Percentiles rank a stretch among this genome's conserved stretches.
Conservation (phyloP, 2,888 invertebrate genomes). For the Alcis repandata region DNA sequence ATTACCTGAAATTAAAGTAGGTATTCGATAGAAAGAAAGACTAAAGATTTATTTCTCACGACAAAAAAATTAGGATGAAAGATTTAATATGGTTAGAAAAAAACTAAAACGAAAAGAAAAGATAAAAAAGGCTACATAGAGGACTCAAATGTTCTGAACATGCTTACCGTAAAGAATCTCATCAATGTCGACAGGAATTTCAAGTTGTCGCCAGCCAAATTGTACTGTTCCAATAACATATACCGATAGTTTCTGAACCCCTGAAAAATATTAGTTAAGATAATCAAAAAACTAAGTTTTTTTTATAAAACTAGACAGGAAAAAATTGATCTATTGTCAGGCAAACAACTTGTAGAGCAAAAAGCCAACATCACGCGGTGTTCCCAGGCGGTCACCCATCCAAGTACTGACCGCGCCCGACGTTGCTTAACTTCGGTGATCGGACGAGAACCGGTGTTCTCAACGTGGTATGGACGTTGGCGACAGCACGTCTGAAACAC, state of each 20-base stretch:
- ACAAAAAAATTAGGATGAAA: no score
- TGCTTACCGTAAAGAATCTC: conserved; percentile 88
- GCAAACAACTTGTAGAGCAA: conserved; percentile 29
- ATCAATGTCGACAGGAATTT: conserved; percentile 92
- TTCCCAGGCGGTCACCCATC: conserved; percentile 74
- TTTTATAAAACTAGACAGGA: background rate
- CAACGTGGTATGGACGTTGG: conserved; percentile 49
- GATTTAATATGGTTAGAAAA: background rate
- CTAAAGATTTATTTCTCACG: no score
- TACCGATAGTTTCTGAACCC: conserved; percentile 87
- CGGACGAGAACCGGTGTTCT: conserved; percentile 73
- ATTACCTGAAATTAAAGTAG: conserved; percentile 83
- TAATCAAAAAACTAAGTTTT: background rate
- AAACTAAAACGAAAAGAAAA: background rate
- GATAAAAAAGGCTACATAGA: no score
- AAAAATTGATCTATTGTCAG: background rate
- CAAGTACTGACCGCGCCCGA: conserved; percentile 78
- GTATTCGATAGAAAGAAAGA: background rate
- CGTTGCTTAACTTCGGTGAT: conserved; percentile 81
- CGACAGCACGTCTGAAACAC: background rate
- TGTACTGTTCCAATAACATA: conserved; percentile 89
- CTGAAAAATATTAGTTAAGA: conserved; percentile 66
- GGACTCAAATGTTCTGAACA: background rate
- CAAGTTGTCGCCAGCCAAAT: conserved; percentile 92
- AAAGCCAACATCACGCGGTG: conserved; percentile 68